Base-by-base conservation (phyloP, 2,797 vertebrate genomes). In the Myotis findleyi region DNA sequence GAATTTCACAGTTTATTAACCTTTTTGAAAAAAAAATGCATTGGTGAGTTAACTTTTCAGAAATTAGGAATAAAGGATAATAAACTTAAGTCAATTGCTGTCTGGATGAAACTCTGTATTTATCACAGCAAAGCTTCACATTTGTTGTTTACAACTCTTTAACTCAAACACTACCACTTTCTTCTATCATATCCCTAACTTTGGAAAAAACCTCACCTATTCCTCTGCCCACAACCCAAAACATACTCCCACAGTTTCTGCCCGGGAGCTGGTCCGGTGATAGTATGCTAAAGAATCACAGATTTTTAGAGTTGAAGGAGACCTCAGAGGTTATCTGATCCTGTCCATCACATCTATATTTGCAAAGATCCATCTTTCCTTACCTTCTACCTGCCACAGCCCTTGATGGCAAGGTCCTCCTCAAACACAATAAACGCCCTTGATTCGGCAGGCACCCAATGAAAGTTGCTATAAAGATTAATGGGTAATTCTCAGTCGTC, bases 1-100 rank as follows among this genome's bases (percentile, higher is more conserved):
- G 16, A 89, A 59, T 66, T 85, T 44, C 51, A 47, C 47, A 75
- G 68, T 62, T 57, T 59, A 91, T 80, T 93, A 68, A 69, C 6
- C 51, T 38, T 88, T 87, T 83, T 59, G 51, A 3, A 85, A 93
- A 89, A 93, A 89, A 88, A 30, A 30, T 18, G 17, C 44, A 93
- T 3, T 77, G 30, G 84, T 77, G 53, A 84, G 62, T 14, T 83
- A 77, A 87, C 69, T 68, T 73, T 57, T 53, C 36, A 83, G 23
- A 80, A 84, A 79, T 85, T 62, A 89, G 89, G 33, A 55, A 71
- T 69, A 71, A 38, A 51, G 25, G 59, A 66, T n/a, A 55, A 82
- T 36, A 36, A 94, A 87, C 36, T 66, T 79, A 55, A 68, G 38
- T 75, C n/a, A 68, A 79, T 1, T 62, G 79, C 16, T 62, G 0